These are phyloP conservation scores for Nasonovia ribisnigri DNA, from an alignment of 2,888 invertebrate genomes.

Conservation along the genomic window DNA sequence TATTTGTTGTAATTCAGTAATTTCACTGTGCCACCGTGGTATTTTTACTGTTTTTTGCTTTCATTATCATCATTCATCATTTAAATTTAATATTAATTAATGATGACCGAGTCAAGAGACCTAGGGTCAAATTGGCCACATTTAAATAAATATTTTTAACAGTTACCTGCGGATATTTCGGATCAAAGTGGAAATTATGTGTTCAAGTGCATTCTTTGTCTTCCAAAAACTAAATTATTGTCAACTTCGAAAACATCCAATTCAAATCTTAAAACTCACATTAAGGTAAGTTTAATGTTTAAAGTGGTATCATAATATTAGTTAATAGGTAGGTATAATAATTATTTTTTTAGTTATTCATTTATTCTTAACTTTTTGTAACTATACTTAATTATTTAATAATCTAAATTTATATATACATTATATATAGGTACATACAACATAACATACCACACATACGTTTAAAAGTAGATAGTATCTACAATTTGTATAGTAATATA, in stretches of 20 bases:
- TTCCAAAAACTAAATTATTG: neutral
- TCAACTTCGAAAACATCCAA: neutral
- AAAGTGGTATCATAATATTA: neutral
- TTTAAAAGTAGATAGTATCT: too few relatives aligned
- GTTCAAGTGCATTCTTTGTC: neutral
- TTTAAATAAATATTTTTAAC: neutral
- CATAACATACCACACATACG: too few relatives aligned
- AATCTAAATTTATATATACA: too few relatives aligned
- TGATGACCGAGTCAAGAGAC: neutral
- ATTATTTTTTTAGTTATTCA: neutral
- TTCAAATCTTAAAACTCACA: neutral
- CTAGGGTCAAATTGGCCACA: neutral
- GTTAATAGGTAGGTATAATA: neutral
- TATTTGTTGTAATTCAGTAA: too few relatives aligned
- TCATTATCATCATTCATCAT: too few relatives aligned
- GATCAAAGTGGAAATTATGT: neutral
- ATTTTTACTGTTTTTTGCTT: too few relatives aligned
- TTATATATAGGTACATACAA: too few relatives aligned
- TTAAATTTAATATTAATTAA: neutral
- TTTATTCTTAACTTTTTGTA: too few relatives aligned
- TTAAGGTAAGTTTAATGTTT: neutral
- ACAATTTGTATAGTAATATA: too few relatives aligned
- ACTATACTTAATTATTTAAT: too few relatives aligned
- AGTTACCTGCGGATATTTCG: neutral
- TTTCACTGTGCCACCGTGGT: too few relatives aligned